Evolutionary conservation across 2,797 vertebrate species (phyloP).

Genomic region (Hoplostethus mediterraneus): DNA sequence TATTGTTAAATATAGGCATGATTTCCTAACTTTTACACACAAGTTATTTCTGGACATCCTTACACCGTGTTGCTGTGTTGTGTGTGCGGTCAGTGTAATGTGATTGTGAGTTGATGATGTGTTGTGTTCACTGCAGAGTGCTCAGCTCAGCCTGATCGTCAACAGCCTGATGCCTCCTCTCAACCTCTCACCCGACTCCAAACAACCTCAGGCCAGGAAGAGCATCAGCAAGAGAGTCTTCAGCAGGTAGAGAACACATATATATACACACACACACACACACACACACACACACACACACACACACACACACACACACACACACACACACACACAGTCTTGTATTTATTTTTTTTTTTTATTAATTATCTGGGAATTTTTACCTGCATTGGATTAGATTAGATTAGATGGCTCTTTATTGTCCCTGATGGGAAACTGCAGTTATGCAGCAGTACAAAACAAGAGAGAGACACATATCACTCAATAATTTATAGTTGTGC

Average conservation of each 20-base stretch:
- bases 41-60: no score
- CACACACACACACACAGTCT: neutral
- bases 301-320: conserved; percentile 34
- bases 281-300: neutral
- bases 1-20: no score
- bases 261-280: conserved; percentile 24
- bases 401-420: no score
- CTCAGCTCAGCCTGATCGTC: conserved; percentile 93
- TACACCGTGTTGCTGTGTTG: neutral
- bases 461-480: no score
- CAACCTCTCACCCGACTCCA: conserved; percentile 87
- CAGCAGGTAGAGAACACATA: conserved; percentile 83
- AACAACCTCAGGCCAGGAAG: conserved; percentile 79
- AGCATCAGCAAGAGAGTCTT: conserved; percentile 79
- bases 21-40: no score
- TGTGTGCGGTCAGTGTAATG: neutral
- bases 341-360: neutral
- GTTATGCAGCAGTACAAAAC: no score
- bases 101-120: neutral
- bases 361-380: no score
- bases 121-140: conserved; percentile 85
- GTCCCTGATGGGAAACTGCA: no score
- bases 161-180: conserved; percentile 90
- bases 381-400: no score
- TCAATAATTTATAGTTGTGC: no score